These are phyloP conservation scores for Cosmia pyralina DNA, from an alignment of 2,888 invertebrate species.

Conservation along the genomic window DNA sequence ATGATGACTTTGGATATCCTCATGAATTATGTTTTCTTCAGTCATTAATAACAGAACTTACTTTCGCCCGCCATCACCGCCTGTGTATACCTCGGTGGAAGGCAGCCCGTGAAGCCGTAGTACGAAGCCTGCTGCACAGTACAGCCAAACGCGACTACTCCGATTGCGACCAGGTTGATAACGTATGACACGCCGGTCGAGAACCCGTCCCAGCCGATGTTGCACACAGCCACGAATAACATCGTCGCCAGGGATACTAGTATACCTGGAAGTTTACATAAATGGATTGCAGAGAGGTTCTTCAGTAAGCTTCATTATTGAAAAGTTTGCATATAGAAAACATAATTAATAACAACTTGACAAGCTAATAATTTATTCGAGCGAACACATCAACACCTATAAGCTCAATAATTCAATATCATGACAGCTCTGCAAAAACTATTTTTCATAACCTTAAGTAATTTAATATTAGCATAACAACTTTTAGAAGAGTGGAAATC, in stretches of 20 bases:
- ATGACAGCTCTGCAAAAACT: neutral
- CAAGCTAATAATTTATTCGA: neutral
- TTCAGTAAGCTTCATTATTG: neutral
- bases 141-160: slow-evolving; percentile 96
- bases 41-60: slow-evolving; percentile 80
- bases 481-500: slow-evolving; percentile 4
- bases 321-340: neutral
- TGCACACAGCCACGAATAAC: slow-evolving; percentile 95
- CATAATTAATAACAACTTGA: neutral
- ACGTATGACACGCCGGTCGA: slow-evolving; percentile 94
- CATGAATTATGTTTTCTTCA: neutral
- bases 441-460: neutral
- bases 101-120: slow-evolving; percentile 97
- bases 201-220: slow-evolving; percentile 96
- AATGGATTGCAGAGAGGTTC: neutral
- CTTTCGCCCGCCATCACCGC: slow-evolving; percentile 99
- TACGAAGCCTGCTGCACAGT: slow-evolving; percentile 98
- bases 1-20: neutral
- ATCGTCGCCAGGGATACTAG: slow-evolving; percentile 95
- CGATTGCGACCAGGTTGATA: slow-evolving; percentile 95
- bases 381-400: neutral
- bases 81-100: slow-evolving; percentile 97
- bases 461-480: neutral
- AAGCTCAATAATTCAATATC: too few species aligned
- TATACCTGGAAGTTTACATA: slow-evolving; percentile 90